These are phyloP conservation scores for Rhinoderma darwinii DNA, from an alignment of 2,113 vertebrate species.

Conservation along the genomic window DNA sequence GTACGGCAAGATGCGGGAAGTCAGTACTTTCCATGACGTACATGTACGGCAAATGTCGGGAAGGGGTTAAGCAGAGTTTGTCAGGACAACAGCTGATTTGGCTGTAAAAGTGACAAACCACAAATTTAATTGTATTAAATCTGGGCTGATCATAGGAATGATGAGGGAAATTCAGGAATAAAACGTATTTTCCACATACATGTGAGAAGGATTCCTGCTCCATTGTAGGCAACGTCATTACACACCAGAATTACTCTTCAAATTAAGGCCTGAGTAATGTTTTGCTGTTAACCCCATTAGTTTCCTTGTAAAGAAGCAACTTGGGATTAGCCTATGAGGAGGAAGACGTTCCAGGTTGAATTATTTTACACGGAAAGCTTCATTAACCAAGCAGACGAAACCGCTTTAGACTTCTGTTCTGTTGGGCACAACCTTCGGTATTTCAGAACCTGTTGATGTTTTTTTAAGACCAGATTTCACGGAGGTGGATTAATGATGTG, in stretches of 20 bases:
- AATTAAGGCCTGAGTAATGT: neutral
- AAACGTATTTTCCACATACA: no score
- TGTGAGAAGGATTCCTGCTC: neutral
- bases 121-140: no score
- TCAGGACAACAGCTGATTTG: no score
- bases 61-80: no score
- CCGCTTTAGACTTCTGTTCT: neutral
- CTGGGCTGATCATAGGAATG: no score
- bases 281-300: neutral
- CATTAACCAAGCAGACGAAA: neutral
- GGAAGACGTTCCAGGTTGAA: neutral
- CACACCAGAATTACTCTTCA: neutral
- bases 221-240: neutral
- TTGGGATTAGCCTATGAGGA: neutral
- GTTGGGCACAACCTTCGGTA: neutral
- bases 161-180: no score
- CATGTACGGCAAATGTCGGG: no score
- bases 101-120: no score
- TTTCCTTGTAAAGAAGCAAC: neutral
- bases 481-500: neutral
- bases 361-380: neutral
- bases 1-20: no score
- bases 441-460: neutral
- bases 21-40: no score
- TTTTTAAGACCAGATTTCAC: neutral